Percentiles rank a stretch among this genome's conserved stretches.
Evolutionary conservation across 1,140 invertebrate genomes (phyloP).

Genomic region (Littorina saxatilis): DNA sequence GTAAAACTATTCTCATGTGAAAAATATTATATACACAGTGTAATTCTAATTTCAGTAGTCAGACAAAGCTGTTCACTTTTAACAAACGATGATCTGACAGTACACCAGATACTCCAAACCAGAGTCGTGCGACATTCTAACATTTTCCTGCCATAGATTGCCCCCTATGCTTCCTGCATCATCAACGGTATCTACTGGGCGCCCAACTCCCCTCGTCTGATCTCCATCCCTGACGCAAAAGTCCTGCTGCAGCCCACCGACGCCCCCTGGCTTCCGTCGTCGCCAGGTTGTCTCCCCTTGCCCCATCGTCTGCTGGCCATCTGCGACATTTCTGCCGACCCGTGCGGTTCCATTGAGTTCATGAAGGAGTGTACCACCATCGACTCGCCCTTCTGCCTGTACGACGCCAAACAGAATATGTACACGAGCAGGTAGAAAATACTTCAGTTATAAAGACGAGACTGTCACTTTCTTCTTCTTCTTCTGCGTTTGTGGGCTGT

Average conservation of each 20-base stretch:
- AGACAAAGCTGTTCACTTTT: too few species aligned
- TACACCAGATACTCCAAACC: too few species aligned
- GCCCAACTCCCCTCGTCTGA: slow-evolving; percentile 93
- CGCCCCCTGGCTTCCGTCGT: slow-evolving; percentile 93
- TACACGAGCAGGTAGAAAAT: slow-evolving; percentile 82
- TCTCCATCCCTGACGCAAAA: slow-evolving; percentile 99
- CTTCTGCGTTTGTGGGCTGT: too few species aligned
- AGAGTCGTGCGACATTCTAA: too few species aligned
- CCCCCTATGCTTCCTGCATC: slow-evolving; percentile 97
- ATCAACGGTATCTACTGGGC: slow-evolving; percentile 99
- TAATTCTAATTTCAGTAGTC: too few species aligned
- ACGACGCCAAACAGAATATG: slow-evolving; percentile 98
- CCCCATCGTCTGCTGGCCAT: slow-evolving; percentile 88
- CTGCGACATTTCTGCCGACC: slow-evolving; percentile 99
- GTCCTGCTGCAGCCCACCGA: slow-evolving; percentile 90
- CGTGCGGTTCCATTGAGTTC: slow-evolving; percentile 99
- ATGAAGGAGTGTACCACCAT: slow-evolving; percentile 99
- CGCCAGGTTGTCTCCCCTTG: slow-evolving; percentile 87
- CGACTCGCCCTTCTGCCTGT: slow-evolving; percentile 98
- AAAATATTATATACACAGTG: too few species aligned
- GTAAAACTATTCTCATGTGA: too few species aligned
- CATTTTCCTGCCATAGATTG: slow-evolving; percentile 83
- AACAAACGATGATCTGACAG: too few species aligned
- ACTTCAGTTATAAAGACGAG: neutral
- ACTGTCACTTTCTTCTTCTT: too few species aligned